Conservation (phyloP, 2,888 invertebrate genomes). For the Troides aeacus region DNA sequence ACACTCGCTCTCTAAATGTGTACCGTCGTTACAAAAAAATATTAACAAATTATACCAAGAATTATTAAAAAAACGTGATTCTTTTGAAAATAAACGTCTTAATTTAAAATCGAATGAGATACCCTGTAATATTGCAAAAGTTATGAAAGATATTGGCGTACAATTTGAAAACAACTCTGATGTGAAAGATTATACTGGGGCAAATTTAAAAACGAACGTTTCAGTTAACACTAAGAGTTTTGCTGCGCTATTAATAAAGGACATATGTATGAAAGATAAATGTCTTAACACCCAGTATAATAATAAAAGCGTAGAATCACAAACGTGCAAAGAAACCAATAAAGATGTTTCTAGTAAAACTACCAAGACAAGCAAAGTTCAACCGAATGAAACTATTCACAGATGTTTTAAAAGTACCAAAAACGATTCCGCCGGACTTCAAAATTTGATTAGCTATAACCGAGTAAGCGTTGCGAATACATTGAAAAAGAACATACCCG, state of each 20-base stretch:
- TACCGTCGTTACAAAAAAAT: slow-evolving; percentile 56
- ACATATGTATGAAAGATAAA: neutral
- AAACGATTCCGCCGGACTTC: slow-evolving; percentile 33
- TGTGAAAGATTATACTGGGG: neutral
- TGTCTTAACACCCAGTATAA: slow-evolving; percentile 2
- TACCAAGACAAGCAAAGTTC: slow-evolving; percentile 37
- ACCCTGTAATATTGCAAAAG: slow-evolving; percentile 16
- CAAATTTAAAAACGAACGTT: slow-evolving; percentile 3
- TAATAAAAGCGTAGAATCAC: slow-evolving; percentile 2
- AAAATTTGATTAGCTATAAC: slow-evolving; percentile 13
- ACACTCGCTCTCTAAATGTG: slow-evolving; percentile 28
- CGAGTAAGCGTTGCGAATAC: slow-evolving; percentile 21
- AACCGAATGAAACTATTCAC: slow-evolving; percentile 46
- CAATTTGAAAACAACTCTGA: slow-evolving; percentile 6
- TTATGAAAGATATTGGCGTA: slow-evolving; percentile 13
- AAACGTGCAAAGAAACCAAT: neutral
- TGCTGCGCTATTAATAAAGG: slow-evolving; percentile 7
- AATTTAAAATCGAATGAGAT: slow-evolving; percentile 26
- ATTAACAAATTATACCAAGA: slow-evolving; percentile 54
- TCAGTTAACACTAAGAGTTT: slow-evolving; percentile 19
- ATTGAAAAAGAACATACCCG: slow-evolving; percentile 20
- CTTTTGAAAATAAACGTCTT: slow-evolving; percentile 38
- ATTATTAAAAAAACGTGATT: slow-evolving; percentile 54
- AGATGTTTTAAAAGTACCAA: slow-evolving; percentile 36
- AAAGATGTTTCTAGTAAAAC: slow-evolving; percentile 14